phyloP scores from a whole-genome alignment of 1,140 invertebrate genomes.

The Zaprionus tsacasi region DNA sequence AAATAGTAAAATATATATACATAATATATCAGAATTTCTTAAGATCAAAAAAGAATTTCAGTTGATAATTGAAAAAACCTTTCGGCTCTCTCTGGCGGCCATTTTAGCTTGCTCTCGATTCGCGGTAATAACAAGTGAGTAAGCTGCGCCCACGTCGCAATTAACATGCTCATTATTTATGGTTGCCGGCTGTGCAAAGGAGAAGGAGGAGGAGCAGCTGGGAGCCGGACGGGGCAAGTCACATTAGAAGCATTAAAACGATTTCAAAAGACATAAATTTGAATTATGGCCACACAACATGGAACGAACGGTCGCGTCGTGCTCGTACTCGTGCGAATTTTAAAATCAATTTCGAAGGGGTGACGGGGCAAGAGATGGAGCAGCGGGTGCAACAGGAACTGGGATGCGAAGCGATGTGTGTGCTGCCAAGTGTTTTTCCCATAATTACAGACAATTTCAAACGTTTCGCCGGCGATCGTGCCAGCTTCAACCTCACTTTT shows the following conservation, averaged over 20 bases:
- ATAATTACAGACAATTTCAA: conserved; percentile 76
- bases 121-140: background rate
- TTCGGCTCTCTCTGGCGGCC: background rate
- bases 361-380: background rate
- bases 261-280: conserved; percentile 80
- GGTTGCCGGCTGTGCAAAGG: conserved; percentile 26
- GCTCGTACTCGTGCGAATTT: conserved; percentile 42
- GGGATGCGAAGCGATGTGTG: conserved; percentile 39
- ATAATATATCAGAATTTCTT: too few relatives aligned
- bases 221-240: conserved; percentile 41
- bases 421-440: conserved; percentile 69
- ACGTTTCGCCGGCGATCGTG: conserved; percentile 50
- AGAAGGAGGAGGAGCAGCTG: background rate
- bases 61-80: background rate
- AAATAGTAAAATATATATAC: too few relatives aligned
- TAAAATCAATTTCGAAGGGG: conserved; percentile 65
- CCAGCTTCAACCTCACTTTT: background rate
- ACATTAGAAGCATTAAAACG: conserved; percentile 78
- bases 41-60: too few relatives aligned
- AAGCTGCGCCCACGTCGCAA: conserved; percentile 23
- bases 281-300: conserved; percentile 75
- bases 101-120: background rate
- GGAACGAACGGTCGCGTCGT: conserved; percentile 24
- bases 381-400: background rate
- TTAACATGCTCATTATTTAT: conserved; percentile 69